Conservation (phyloP, 2,113 vertebrate genomes). For the Willisornis vidua region DNA sequence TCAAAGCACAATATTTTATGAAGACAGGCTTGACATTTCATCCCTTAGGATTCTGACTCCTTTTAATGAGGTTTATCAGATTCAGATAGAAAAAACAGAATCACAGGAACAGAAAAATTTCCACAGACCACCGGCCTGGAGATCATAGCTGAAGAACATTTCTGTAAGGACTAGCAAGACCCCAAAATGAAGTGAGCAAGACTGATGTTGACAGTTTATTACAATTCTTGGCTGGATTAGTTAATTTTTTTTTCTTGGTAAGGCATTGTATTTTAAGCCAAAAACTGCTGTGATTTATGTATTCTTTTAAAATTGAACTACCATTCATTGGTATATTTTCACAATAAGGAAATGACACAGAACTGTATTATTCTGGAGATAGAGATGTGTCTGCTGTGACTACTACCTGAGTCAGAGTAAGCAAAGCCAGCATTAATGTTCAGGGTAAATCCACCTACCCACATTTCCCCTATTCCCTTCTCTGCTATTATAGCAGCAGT, state of each 20-base stretch:
- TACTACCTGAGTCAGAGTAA: background rate
- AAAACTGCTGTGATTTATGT: constrained; percentile 35
- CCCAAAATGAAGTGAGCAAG: constrained; percentile 35
- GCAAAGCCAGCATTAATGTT: background rate
- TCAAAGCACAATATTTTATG: constrained; percentile 30
- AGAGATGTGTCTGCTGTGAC: background rate
- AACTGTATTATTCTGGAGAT: background rate
- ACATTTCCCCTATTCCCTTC: background rate
- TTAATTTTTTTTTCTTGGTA: background rate
- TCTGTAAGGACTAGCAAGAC: constrained; percentile 17
- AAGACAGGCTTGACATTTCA: constrained; percentile 28
- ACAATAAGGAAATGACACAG: background rate
- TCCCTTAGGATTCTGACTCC: background rate
- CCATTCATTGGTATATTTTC: background rate
- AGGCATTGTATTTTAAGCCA: constrained; percentile 38
- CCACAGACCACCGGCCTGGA: constrained; percentile 21
- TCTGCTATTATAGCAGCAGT: background rate
- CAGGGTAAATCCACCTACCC: background rate
- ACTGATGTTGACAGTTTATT: constrained; percentile 55
- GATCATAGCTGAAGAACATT: background rate
- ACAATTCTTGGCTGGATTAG: constrained; percentile 33
- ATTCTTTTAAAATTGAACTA: background rate
- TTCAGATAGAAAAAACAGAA: constrained; percentile 48
- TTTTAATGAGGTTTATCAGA: constrained; percentile 59
- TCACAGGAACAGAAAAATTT: constrained; percentile 30